A percentile compares a stretch with the other conserved stretches of the same genome.
Evolutionary conservation across 1,140 invertebrate genomes (phyloP).

Genomic region (Campoletis sonorensis): DNA sequence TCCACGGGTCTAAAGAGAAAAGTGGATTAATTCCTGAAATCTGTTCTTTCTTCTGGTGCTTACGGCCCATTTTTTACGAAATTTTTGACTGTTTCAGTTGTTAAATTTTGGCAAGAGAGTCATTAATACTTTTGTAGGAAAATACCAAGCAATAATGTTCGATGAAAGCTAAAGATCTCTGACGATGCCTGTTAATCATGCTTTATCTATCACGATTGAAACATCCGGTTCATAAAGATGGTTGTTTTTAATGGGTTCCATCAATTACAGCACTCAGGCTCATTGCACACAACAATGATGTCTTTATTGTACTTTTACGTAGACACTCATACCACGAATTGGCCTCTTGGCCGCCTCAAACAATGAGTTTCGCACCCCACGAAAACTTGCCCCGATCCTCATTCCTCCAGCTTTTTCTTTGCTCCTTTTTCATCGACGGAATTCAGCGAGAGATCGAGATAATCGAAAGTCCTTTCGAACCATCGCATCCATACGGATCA

Average conservation of each 20-base stretch:
- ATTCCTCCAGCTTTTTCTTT: conserved; percentile 16
- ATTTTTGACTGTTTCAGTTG: too few species aligned
- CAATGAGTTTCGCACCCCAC: conserved; percentile 31
- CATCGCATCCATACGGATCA: conserved; percentile 50
- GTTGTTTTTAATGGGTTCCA: not conserved
- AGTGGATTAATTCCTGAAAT: too few species aligned
- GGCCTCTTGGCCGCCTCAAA: conserved; percentile 16
- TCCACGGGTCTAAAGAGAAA: too few species aligned
- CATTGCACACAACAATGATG: not conserved
- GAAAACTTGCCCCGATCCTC: not conserved
- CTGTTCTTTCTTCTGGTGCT: too few species aligned
- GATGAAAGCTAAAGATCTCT: too few species aligned
- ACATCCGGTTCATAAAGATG: not conserved
- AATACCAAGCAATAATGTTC: too few species aligned
- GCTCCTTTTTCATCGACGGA: conserved; percentile 68
- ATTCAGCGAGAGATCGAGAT: conserved; percentile 71
- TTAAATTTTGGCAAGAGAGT: too few species aligned
- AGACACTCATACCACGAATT: not conserved
- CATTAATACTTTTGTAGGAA: too few species aligned
- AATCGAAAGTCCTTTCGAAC: conserved; percentile 69
- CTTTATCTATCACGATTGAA: not conserved
- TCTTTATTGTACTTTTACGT: conserved; percentile 7
- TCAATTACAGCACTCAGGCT: not conserved
- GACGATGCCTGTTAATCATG: not conserved
- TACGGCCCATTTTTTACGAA: too few species aligned